Base-by-base conservation (phyloP, 2,113 vertebrate species). In the Oxyruncus cristatus region DNA sequence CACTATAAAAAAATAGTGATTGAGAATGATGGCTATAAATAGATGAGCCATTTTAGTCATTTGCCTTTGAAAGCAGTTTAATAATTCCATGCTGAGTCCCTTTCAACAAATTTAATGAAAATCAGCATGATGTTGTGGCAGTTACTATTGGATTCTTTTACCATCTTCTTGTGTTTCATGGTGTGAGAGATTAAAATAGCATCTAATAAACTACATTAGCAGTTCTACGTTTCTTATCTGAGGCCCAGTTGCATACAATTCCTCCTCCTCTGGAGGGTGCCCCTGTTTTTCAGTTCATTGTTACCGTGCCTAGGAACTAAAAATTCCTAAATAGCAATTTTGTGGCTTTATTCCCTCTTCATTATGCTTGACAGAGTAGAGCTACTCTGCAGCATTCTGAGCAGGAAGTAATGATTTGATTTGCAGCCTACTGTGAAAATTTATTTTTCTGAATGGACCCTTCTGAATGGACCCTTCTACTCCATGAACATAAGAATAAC, bases 71-170 rank as follows among this genome's bases (percentile, higher is more conserved):
- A 97, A 97, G 96, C 92, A 93, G 88, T 97, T 98, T 98, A 97
- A 97, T 97, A 98, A 97, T 98, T 98, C 94, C 98, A 98, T 97
- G 97, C 97, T 98, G 98, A 92, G 97, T 79, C 95, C 76, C 94
- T 94, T 97, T 98, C 98, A 97, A 95, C 97, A 97, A 96, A 98
- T 97, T 98, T 98, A 98, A 98, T 98, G 98, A 98, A 98, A 98
- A 97, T 86, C 97, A 98, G 96, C 97, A 95, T 98, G 98, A 92
- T 97, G 88, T 95, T 98, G 85, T 90, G 96, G 95, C 92, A 97
- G 95, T 88, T 97, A 94, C 95, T 96, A 95, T 94, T 96, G 94
- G 90, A 97, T 96, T 97, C 95, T 96, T 93, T 93, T 94, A 59
- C 95, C 92, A 89, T 97, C 96, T 95, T 97, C 81, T 85, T 47